Base-by-base conservation (phyloP, 2,113 vertebrate genomes). In the Bothrops jararaca region DNA sequence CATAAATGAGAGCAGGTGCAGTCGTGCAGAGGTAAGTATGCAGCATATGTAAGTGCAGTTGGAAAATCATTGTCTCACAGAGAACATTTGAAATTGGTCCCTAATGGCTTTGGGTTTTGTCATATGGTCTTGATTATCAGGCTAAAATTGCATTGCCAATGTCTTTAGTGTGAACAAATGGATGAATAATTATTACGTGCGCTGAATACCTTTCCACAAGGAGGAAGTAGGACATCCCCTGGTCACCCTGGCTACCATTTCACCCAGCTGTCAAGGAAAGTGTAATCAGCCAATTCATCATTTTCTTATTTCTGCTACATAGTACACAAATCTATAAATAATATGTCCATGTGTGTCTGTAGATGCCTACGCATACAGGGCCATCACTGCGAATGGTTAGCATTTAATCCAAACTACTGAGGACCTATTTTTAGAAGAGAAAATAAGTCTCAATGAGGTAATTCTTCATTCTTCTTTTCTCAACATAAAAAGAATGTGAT, bases 111-210 rank as follows among this genome's bases (percentile, higher is more conserved):
- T 95, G 97, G 97, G 85, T 98, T 98, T 98, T 98, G 98, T 98
- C 98, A 98, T 98, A 98, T 98, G 98, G 98, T 98, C 98, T 98
- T 98, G 98, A 98, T 98, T 98, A 98, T 98, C 98, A 98, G 97
- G 97, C 98, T 98, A 97, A 98, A 98, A 98, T 98, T 98, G 98
- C 98, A 98, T 98, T 98, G 98, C 97, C 92, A 92, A 95, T 98
- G 98, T 98, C 98, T 98, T 98, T 98, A 97, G 97, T 97, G 97
- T 97, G 97, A 97, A 98, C 39, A 97, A 98, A 98, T 98, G 97
- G 98, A 98, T 98, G 98, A 98, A 98, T 98, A 98, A 98, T 98
- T 98, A 97, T 98, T 98, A 98, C 97, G 97, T 98, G 98, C 94
- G 0, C 97, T 94, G 98, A 98, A 98, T 98, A 97, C 96, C 95